These are phyloP conservation scores for Colletes collaris DNA, from an alignment of 2,888 invertebrate genomes.

Conservation along the genomic window DNA sequence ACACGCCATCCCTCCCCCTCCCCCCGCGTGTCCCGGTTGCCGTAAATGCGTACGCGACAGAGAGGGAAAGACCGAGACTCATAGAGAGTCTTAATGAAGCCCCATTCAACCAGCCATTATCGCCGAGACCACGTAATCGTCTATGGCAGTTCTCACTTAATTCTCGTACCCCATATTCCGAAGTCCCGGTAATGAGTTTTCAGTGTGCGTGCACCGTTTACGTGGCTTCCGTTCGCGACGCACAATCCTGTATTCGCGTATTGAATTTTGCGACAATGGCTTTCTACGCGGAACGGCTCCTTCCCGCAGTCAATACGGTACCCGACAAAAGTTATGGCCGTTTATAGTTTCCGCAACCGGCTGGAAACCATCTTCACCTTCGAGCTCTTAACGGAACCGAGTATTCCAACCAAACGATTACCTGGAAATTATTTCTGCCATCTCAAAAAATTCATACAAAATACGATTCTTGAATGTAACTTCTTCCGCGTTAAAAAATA, in stretches of 20 bases:
- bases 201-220: constrained; percentile 52
- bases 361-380: not conserved
- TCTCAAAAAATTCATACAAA: too few species aligned
- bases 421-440: too few species aligned
- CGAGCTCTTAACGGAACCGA: constrained; percentile 1
- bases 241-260: constrained; percentile 63
- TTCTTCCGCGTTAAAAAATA: too few species aligned
- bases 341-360: constrained; percentile 39
- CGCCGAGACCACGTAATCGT: constrained; percentile 79
- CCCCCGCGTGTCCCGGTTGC: constrained; percentile 2
- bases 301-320: constrained; percentile 18
- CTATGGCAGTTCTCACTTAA: constrained; percentile 80
- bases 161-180: constrained; percentile 78
- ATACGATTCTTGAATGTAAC: too few species aligned
- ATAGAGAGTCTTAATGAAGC: constrained; percentile 80
- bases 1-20: constrained; percentile 2
- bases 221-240: constrained; percentile 50
- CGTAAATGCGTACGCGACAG: constrained; percentile 23
- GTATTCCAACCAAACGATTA: not conserved
- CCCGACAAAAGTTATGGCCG: constrained; percentile 46
- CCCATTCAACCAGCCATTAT: constrained; percentile 81
- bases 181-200: constrained; percentile 73
- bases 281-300: constrained; percentile 23
- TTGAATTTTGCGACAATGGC: constrained; percentile 63
- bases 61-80: constrained; percentile 53